These are phyloP conservation scores for Cheilosia vernalis DNA, from an alignment of 2,888 invertebrate species.

Conservation along the genomic window DNA sequence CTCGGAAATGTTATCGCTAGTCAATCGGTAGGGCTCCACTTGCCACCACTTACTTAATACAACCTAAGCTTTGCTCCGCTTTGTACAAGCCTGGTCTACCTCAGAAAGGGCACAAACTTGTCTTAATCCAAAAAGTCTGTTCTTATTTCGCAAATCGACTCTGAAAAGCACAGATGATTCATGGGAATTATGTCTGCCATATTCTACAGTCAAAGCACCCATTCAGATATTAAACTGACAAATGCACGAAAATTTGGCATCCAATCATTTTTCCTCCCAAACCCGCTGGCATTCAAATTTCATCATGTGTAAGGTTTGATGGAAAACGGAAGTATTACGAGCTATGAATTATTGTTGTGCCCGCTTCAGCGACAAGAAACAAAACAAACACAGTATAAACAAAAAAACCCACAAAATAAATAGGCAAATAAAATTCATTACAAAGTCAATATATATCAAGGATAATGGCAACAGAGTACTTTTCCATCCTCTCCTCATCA, in stretches of 20 bases:
- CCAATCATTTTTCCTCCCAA: constrained; percentile 16
- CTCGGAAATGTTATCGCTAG: no score
- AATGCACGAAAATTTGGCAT: constrained; percentile 32
- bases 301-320: constrained; percentile 70
- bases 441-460: constrained; percentile 67
- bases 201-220: no score
- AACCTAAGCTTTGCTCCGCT: no score
- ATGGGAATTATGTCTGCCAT: background rate
- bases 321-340: constrained; percentile 74
- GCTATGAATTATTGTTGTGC: constrained; percentile 48
- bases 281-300: constrained; percentile 29
- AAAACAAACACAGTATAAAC: constrained; percentile 35
- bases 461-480: constrained; percentile 50
- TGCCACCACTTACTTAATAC: no score
- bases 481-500: constrained; percentile 12
- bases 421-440: constrained; percentile 63
- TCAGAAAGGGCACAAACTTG: no score
- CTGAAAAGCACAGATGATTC: background rate
- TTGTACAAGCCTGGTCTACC: no score
- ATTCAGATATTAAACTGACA: constrained; percentile 3
- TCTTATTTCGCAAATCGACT: no score
- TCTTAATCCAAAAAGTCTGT: no score
- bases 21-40: no score
- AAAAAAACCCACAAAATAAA: constrained; percentile 23
- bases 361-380: constrained; percentile 31